Evolutionary conservation across 2,113 vertebrate species (phyloP).

Genomic region (Glareola pratincola): DNA sequence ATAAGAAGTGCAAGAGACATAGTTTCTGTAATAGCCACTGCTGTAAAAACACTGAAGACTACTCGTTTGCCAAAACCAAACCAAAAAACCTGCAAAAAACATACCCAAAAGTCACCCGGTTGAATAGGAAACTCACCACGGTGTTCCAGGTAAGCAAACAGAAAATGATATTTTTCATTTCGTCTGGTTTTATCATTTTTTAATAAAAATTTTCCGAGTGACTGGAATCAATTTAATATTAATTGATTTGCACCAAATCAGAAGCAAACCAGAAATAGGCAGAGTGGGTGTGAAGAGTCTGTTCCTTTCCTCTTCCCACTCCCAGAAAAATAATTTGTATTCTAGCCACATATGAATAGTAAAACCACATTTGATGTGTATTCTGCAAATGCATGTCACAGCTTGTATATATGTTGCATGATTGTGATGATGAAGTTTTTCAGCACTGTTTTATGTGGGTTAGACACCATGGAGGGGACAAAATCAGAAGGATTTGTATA

Average conservation of each 20-base stretch:
- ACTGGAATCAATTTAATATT: not conserved
- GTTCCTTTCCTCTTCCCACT: not conserved
- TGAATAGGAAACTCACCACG: constrained; percentile 31
- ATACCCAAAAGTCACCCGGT: constrained; percentile 33
- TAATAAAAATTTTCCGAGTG: not conserved
- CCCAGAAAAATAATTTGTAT: not conserved
- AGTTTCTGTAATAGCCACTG: constrained; percentile 81
- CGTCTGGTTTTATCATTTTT: not conserved
- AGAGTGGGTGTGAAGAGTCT: not conserved
- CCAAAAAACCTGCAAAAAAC: not conserved
- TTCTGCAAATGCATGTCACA: not conserved
- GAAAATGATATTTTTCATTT: not conserved
- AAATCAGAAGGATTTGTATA: not conserved
- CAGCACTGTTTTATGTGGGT: not conserved
- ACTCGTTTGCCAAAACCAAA: constrained; percentile 67
- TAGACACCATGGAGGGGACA: not conserved
- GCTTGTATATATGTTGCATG: not conserved
- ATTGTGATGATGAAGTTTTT: not conserved
- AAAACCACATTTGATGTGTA: not conserved
- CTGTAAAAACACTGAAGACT: constrained; percentile 89
- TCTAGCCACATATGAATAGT: not conserved
- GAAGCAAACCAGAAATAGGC: not conserved
- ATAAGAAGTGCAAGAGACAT: constrained; percentile 87
- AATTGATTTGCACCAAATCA: not conserved
- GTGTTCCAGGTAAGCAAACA: constrained; percentile 74